phyloP scores from a whole-genome alignment of 2,888 invertebrate genomes.

The Drosophila neoperkinsi region DNA sequence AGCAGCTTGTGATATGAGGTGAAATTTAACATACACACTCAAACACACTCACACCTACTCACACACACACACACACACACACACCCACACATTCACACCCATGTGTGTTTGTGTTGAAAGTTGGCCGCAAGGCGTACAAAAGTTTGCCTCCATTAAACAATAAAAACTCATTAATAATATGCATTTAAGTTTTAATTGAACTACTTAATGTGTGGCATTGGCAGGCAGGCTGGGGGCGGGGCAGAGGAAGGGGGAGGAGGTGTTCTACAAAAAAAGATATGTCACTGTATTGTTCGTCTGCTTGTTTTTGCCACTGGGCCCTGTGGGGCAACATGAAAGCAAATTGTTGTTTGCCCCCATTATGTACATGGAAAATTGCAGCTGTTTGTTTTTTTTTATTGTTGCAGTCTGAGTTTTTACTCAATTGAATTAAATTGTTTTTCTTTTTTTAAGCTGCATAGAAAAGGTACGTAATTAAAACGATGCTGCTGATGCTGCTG shows the following conservation, averaged over 20 bases:
- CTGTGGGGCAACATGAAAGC: conserved; percentile 51
- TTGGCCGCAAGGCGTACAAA: conserved; percentile 59
- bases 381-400: conserved; percentile 23
- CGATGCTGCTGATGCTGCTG: conserved; percentile 48
- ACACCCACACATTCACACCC: neutral
- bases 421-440: conserved; percentile 56
- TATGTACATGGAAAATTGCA: conserved; percentile 49
- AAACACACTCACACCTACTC: conserved; percentile 1
- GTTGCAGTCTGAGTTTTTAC: conserved; percentile 60
- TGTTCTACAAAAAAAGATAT: conserved; percentile 29
- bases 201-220: conserved; percentile 66
- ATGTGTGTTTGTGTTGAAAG: conserved; percentile 20
- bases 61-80: too few relatives aligned
- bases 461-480: conserved; percentile 78
- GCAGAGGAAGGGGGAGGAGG: neutral
- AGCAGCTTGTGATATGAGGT: conserved; percentile 37
- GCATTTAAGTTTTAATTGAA: conserved; percentile 79
- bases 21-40: conserved; percentile 22
- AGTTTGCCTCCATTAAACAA: conserved; percentile 72
- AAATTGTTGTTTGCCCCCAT: conserved; percentile 64
- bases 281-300: conserved; percentile 18
- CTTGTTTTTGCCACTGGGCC: conserved; percentile 36
- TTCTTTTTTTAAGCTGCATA: conserved; percentile 37
- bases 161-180: conserved; percentile 80
- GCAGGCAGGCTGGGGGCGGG: neutral